Base-by-base conservation (phyloP, 2,888 invertebrate species). In the Strigamia transsilvanica region DNA sequence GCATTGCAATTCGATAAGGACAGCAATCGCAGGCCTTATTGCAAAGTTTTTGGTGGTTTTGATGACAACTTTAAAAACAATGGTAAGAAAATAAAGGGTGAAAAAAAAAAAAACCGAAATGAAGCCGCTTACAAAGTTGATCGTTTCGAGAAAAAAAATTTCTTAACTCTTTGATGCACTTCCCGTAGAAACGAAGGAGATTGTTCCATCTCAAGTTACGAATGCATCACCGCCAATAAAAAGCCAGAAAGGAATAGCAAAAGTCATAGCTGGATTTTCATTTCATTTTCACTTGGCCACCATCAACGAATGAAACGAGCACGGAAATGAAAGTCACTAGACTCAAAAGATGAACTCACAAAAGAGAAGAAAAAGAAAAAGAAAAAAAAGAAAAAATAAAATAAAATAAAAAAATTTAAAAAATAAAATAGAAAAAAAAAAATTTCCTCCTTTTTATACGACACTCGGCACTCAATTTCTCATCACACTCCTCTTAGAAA, bases 261-360 rank as follows among this genome's bases (percentile, higher is more conserved):
- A 73, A 73, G 73, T 73, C 73, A 73, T 73, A 73, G 73, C 73
- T 73, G 73, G 73, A 73, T 73, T 73, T 73, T 73, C 73, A 73
- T 73, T 73, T 73, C 73, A 73, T 73, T 73, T 73, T 73, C 73
- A 73, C 73, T 73, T 73, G 73, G 73, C 73, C 73, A 32, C 27
- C 73, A 73, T 56, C 56, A 56, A 56, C 6, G 56, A 56, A 56
- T 73, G 73, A 73, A 73, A 73, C 27, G 73, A 73, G 73, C 73
- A 32, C 73, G 73, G 73, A 73, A 73, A 73, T 73, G 73, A 73
- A 73, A 73, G 73, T 23, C 73, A 73, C 73, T 73, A 73, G 73
- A 73, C 32, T 73, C 73, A 73, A 73, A 56, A 73, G 73, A 73
- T 73, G 73, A 73, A 73, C 73, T 73, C 32, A 32, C 73, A 73